phyloP scores from a whole-genome alignment of 2,888 invertebrate genomes.

The Pogonocherus hispidulus region DNA sequence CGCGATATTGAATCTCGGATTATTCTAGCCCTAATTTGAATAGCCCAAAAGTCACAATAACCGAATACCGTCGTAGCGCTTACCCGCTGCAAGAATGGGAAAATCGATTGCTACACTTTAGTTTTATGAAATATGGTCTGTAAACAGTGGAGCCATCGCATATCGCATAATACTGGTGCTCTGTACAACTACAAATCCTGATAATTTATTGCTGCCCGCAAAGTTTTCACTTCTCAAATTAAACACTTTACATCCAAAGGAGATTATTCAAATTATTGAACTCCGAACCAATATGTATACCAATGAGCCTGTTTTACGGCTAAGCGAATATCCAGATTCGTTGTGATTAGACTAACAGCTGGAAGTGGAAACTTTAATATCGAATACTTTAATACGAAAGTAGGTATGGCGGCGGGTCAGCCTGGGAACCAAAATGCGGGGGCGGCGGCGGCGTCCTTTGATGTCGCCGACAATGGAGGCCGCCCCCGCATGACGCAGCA shows the following conservation, averaged over 20 bases:
- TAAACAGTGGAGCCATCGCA: conserved; percentile 47
- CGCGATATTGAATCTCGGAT: too few species aligned
- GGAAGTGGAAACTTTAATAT: too few species aligned
- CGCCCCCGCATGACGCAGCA: too few species aligned
- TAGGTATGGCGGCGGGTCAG: too few species aligned
- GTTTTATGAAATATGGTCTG: conserved; percentile 46
- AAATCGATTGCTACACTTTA: conserved; percentile 44
- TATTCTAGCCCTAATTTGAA: neutral
- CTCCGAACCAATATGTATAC: conserved; percentile 60
- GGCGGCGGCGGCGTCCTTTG: too few species aligned
- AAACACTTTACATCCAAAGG: conserved; percentile 55
- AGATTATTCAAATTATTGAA: conserved; percentile 52
- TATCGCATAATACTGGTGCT: conserved; percentile 54
- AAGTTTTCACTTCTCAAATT: conserved; percentile 57
- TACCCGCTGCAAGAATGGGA: conserved; percentile 20
- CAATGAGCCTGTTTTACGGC: conserved; percentile 62
- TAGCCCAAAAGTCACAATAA: conserved; percentile 37
- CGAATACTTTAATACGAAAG: too few species aligned
- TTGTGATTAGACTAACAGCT: neutral
- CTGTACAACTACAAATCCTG: conserved; percentile 48
- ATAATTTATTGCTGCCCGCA: conserved; percentile 53
- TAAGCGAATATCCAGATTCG: conserved; percentile 60
- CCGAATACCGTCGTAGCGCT: conserved; percentile 35
- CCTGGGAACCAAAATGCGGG: too few species aligned
- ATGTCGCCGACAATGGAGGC: too few species aligned